Evolutionary conservation across 2,113 vertebrate species (phyloP), one percentile per base, ranked within the genome.

Genomic region (Peromyscus maniculatus): DNA sequence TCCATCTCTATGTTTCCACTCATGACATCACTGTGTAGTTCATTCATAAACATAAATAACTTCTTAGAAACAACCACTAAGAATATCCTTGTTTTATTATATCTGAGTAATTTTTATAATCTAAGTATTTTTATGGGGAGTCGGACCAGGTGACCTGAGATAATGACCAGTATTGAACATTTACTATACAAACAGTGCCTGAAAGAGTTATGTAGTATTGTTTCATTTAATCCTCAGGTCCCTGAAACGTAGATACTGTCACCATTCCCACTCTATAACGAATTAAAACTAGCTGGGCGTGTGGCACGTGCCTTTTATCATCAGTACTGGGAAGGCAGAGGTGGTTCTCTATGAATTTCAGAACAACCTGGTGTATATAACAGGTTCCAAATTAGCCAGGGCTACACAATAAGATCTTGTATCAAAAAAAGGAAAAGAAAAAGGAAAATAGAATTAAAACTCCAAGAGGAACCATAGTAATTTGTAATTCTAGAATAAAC

Each of bases 31-130:
- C 22, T 89, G 1, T 87, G 39, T n/a, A 90, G 55, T 67, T 95
- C 52, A 94, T 83, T 92, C 21, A 74, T 67, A 69, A 96, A 93
- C 22, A 26, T 87, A 59, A 95, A 78, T 59, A 94, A 83, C 49
- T 26, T 83, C 62, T 95, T 64, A 69, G 16, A 94, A 92, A 83
- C 15, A 43, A 77, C 11, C 16, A 94, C 62, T 89, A 91, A 87
- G n/a, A 46, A 82, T 19, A 94, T 12, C 21, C 2, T 1, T 67
- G 22, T 92, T 91, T 95, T 49, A 43, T 96, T 93, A 80, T 79
- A 87, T 43, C 46, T 95, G 82, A 91, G 26, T 95, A 88, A 77
- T 94, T 97, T 95, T 93, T 49, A 93, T 72, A 46, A 74, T 96
- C 5, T 31, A 93, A 93, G 59, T 24, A 78, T 91, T 95, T 92